phyloP scores from a whole-genome alignment of 2,888 invertebrate genomes.

The Stictocephala bisonia region DNA sequence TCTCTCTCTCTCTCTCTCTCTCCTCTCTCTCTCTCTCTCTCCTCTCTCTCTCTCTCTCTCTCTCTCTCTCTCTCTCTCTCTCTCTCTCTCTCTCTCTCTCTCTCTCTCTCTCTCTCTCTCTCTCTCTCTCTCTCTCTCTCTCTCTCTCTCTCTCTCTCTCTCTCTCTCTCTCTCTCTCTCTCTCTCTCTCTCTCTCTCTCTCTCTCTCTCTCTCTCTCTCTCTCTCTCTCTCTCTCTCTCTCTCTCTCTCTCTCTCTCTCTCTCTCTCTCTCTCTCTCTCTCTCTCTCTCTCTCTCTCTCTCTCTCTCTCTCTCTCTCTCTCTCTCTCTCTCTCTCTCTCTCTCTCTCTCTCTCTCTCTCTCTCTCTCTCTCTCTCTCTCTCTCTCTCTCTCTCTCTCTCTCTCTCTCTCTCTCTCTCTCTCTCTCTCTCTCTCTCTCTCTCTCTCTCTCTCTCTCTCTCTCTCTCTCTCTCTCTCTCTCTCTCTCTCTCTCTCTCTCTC shows the following conservation, averaged over 20 bases:
- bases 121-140: neutral
- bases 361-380: conserved; percentile 1
- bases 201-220: conserved; percentile 2
- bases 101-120: neutral
- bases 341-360: conserved; percentile 10
- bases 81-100: neutral
- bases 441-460: neutral
- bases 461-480: neutral
- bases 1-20: too few relatives aligned
- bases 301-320: neutral
- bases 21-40: neutral
- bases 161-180: neutral
- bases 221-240: conserved; percentile 6
- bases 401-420: neutral
- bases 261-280: neutral
- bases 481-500: neutral
- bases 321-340: neutral
- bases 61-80: neutral
- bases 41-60: neutral
- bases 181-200: conserved; percentile 3
- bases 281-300: neutral
- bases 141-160: conserved; percentile 6
- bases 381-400: neutral
- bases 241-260: neutral
- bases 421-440: conserved; percentile 13